Percentiles rank a stretch among this genome's conserved stretches.
Conservation (phyloP, 2,888 invertebrate species). For the Campopleginae sp. region DNA sequence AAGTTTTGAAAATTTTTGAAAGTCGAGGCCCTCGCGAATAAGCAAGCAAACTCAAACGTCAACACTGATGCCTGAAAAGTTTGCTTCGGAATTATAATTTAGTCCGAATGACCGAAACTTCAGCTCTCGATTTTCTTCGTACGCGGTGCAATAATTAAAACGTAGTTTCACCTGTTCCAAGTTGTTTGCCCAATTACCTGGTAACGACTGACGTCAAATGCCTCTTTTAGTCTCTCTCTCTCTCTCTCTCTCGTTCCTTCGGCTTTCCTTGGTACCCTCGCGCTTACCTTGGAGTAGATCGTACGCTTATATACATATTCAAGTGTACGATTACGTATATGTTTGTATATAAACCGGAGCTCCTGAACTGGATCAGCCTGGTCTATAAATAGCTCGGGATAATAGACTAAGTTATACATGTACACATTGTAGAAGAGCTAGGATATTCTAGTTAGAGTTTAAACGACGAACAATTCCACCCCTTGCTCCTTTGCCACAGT, state of each 20-base stretch:
- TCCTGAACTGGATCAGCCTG: constrained; percentile 45
- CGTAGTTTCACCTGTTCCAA: neutral
- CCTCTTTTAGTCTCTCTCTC: neutral
- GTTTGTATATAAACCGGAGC: constrained; percentile 24
- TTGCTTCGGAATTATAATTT: neutral
- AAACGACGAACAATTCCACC: constrained; percentile 4
- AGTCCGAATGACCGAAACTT: neutral
- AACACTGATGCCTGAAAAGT: neutral
- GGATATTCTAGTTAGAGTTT: constrained; percentile 3
- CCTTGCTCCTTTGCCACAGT: neutral
- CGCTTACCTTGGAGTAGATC: constrained; percentile 21
- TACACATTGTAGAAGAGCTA: constrained; percentile 4
- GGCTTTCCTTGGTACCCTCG: constrained; percentile 15
- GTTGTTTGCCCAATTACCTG: constrained; percentile 30
- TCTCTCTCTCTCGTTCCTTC: neutral
- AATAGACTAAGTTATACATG: constrained; percentile 38
- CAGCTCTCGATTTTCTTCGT: neutral
- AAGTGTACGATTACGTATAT: constrained; percentile 2
- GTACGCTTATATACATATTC: constrained; percentile 18
- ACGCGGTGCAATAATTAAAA: neutral
- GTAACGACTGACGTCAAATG: constrained; percentile 37
- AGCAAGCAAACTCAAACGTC: neutral
- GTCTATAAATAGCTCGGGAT: constrained; percentile 50
- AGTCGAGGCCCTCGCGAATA: neutral
- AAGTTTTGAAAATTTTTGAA: neutral